A percentile compares a stretch with the other conserved stretches of the same genome.
These are phyloP conservation scores for Jaculus jaculus DNA, from an alignment of 2,113 vertebrate species.

Conservation along the genomic window DNA sequence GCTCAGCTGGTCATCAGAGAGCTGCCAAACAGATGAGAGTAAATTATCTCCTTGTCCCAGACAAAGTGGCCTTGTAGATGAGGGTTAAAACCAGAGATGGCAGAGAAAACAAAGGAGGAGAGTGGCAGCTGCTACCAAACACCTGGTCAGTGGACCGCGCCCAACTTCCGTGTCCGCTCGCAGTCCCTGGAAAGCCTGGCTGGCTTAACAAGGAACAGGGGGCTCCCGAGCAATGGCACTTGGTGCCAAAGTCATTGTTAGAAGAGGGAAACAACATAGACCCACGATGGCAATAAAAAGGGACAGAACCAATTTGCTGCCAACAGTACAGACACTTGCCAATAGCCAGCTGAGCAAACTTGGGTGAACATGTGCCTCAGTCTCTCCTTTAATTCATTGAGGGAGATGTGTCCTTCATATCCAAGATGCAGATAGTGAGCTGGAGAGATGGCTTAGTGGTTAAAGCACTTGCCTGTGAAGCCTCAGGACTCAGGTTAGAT, in stretches of 20 bases:
- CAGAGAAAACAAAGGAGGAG: slow-evolving; percentile 58
- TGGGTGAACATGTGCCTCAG: neutral
- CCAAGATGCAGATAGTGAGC: neutral
- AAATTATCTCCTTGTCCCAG: slow-evolving; percentile 81
- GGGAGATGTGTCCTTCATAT: neutral
- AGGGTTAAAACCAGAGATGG: slow-evolving; percentile 78
- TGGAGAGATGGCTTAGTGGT: too few species aligned
- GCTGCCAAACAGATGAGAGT: slow-evolving; percentile 79
- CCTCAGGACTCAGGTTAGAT: too few species aligned
- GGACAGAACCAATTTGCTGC: neutral
- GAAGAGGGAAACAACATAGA: neutral
- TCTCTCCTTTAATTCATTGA: neutral
- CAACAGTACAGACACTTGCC: neutral
- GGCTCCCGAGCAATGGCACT: neutral
- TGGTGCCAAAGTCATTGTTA: slow-evolving; percentile 44
- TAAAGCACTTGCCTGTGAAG: too few species aligned
- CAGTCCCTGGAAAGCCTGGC: neutral
- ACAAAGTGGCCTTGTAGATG: slow-evolving; percentile 75
- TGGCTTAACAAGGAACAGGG: neutral
- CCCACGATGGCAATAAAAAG: neutral
- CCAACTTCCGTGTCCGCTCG: slow-evolving; percentile 21
- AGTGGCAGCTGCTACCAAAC: slow-evolving; percentile 79
- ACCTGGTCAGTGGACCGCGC: slow-evolving; percentile 68
- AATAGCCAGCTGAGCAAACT: neutral
- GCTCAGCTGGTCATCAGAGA: slow-evolving; percentile 86